Percentiles rank a stretch among this genome's conserved stretches.
These are phyloP conservation scores for Drosophila recens DNA, from an alignment of 2,888 invertebrate genomes.

Conservation along the genomic window DNA sequence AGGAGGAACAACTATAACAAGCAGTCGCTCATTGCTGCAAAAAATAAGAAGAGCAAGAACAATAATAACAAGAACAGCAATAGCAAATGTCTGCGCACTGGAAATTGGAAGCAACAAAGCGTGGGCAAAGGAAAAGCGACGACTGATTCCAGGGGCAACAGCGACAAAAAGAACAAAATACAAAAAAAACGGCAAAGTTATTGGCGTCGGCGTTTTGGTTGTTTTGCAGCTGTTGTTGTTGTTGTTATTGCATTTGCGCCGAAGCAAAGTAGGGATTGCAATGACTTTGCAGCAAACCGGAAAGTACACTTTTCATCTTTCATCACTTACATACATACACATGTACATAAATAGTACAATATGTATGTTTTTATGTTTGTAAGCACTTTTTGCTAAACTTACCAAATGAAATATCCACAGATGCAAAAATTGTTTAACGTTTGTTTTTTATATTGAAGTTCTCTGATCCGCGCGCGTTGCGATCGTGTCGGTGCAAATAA, in stretches of 20 bases:
- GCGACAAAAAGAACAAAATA: conserved; percentile 8
- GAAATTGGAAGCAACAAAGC: conserved; percentile 44
- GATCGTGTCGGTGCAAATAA: conserved; percentile 56
- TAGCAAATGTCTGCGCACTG: conserved; percentile 34
- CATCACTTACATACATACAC: background rate
- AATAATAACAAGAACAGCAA: conserved; percentile 47
- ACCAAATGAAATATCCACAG: conserved; percentile 49
- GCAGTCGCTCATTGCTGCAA: conserved; percentile 51
- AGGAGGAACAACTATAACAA: conserved; percentile 31
- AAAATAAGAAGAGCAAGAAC: conserved; percentile 37
- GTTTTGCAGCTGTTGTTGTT: conserved; percentile 63
- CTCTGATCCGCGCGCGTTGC: conserved; percentile 28
- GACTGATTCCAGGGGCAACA: conserved; percentile 36
- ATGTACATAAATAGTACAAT: background rate
- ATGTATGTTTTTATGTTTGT: background rate
- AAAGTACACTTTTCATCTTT: conserved; percentile 32
- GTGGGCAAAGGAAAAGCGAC: conserved; percentile 54
- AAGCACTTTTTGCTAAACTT: conserved; percentile 36
- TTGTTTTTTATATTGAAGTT: conserved; percentile 16
- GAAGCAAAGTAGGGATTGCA: conserved; percentile 47
- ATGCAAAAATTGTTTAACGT: conserved; percentile 11
- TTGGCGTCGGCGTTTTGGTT: conserved; percentile 59
- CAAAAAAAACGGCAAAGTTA: conserved; percentile 39
- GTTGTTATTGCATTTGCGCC: conserved; percentile 32
- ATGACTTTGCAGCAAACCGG: conserved; percentile 44